phyloP scores from a whole-genome alignment of 2,888 invertebrate genomes.

The Amphimallon solstitiale region DNA sequence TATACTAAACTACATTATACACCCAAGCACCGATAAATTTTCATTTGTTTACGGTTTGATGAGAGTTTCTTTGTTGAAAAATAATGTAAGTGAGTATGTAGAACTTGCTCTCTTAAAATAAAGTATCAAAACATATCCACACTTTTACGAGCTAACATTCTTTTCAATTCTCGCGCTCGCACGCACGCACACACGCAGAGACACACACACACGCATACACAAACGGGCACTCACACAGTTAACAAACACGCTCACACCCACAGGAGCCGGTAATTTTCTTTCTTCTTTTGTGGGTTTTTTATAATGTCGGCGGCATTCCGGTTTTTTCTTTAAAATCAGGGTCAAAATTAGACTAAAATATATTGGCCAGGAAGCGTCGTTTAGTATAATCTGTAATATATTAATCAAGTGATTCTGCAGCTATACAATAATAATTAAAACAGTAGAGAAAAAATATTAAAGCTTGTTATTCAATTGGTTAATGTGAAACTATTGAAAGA shows the following conservation, averaged over 20 bases:
- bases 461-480: background rate
- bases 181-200: background rate
- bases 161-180: slow-evolving; percentile 10
- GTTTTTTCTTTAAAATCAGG: slow-evolving; percentile 8
- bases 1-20: slow-evolving; percentile 5
- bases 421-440: background rate
- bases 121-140: slow-evolving; percentile 38
- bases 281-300: slow-evolving; percentile 28
- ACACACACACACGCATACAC: background rate
- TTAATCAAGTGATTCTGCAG: too few relatives aligned
- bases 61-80: slow-evolving; percentile 35
- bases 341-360: slow-evolving; percentile 31
- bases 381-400: too few relatives aligned
- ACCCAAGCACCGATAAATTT: slow-evolving; percentile 27
- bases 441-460: background rate
- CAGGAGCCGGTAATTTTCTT: slow-evolving; percentile 24
- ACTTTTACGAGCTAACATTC: slow-evolving; percentile 35
- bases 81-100: slow-evolving; percentile 35
- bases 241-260: too few relatives aligned
- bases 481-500: background rate
- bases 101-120: slow-evolving; percentile 35
- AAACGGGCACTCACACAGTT: too few relatives aligned
- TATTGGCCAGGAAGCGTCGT: slow-evolving; percentile 18
- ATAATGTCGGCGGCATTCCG: slow-evolving; percentile 21
- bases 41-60: slow-evolving; percentile 35